Percentiles rank a stretch among this genome's conserved stretches.
Conservation (phyloP, 1,140 invertebrate species). For the Limonius californicus region DNA sequence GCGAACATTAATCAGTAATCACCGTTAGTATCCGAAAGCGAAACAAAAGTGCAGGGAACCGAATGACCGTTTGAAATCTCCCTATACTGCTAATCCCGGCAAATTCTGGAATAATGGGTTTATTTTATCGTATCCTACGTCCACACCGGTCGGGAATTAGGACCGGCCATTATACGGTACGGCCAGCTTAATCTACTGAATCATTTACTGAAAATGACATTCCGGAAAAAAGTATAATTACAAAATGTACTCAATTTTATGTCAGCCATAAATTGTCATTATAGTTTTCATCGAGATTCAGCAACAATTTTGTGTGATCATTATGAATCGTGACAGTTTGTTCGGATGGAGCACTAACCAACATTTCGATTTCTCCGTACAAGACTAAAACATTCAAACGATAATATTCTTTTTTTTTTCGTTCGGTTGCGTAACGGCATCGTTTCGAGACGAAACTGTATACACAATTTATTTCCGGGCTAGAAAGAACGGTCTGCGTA, state of each 20-base stretch:
- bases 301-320: not conserved
- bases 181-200: conserved; percentile 6
- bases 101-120: conserved; percentile 15
- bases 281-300: not conserved
- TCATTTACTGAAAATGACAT: conserved; percentile 13
- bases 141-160: conserved; percentile 11
- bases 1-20: conserved; percentile 9
- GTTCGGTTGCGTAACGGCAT: too few species aligned
- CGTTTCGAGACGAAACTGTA: too few species aligned
- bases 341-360: too few species aligned
- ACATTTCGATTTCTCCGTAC: too few species aligned
- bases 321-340: too few species aligned
- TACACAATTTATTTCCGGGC: not conserved
- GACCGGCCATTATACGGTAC: conserved; percentile 6
- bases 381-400: too few species aligned
- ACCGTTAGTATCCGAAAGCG: conserved; percentile 2
- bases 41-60: conserved; percentile 12
- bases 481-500: not conserved
- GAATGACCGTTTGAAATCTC: conserved; percentile 12
- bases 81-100: conserved; percentile 13
- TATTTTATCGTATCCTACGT: conserved; percentile 14
- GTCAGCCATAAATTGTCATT: not conserved
- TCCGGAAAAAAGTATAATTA: conserved; percentile 3
- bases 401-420: too few species aligned
- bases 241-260: conserved; percentile 4